Base-by-base conservation (phyloP, 2,888 invertebrate genomes). In the Hydropsyche betteni region DNA sequence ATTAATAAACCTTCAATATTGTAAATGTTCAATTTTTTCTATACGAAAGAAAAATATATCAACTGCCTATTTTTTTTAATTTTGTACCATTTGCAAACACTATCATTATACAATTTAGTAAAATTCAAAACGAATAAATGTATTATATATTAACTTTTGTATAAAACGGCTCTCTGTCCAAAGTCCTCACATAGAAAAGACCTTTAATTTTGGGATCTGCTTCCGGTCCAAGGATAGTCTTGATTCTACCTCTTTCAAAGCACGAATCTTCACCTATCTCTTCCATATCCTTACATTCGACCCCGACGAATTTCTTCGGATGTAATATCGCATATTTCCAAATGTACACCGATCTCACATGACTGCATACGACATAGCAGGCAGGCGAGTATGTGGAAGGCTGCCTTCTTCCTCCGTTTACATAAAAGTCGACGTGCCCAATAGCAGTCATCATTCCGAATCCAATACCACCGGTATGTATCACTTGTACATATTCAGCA, bases 391-490 rank as follows among this genome's bases (percentile, higher is more conserved):
- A 33, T 12, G 8, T 10, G 12, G 64, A 36, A 36, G 75, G 69
- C 53, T 75, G 75, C 5, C 8, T 36, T 34, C 38, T 61, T 24
- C 82, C 82, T 5, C 80, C 81, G 68, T 82, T 82, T 53, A 84
- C 84, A 80, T 85, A 84, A 77, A 84, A 84, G 79, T 83, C 86
- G 0, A 85, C 84, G 76, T 86, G 86, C 7, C 87, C 87, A 76
- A 87, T 82, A 1, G 85, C 84, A 55, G 85, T 83, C 78, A 84
- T 83, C 24, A 85, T 84, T 34, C 87, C 87, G 5, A 86, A 83
- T 2, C 86, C 86, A 38, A 86, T 84, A 4, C 86, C 87, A 80
- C 87, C 87, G 5, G 86, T 85, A 76, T 87, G 87, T 68, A 87
- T 86, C 24, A 87, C 86, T 69, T 87, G 87, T 0, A 87, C 86